Evolutionary conservation across 2,888 invertebrate species (phyloP), one percentile per base, ranked within the genome.

Genomic region (Thumatha senex): DNA sequence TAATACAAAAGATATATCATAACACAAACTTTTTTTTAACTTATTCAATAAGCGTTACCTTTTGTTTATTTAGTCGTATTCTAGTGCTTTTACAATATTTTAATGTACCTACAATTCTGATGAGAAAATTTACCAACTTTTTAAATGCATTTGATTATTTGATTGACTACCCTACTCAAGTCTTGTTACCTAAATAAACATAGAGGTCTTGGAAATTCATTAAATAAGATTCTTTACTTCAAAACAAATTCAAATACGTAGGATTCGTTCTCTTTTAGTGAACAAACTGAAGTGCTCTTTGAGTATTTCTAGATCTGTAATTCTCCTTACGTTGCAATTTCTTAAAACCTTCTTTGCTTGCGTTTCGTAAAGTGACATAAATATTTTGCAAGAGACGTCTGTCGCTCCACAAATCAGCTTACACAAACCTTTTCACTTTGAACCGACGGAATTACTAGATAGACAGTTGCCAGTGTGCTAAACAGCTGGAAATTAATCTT

Each of bases 401-500:
- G 40, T 42, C 39, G 48, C 56, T n/a, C n/a, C n/a, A 59, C 52
- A 67, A 71, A 72, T 66, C 69, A 66, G 68, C 70, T 72, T 71
- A 67, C 59, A 55, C 54, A 62, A 59, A 60, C 71, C 72, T 66
- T 59, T 65, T 66, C 61, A 47, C 70, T 72, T 69, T 71, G 64
- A 70, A 65, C 67, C 58, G 56, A 46, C 55, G 48, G 68, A 68
- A 70, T 70, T 71, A 65, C 74, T 55, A 62, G 63, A 71, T 70
- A 74, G 69, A 71, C 73, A 71, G 67, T 63, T 62, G 51, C 54
- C 54, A 58, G 66, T 69, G 63, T 64, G 68, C 75, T 76, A 74
- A 81, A 74, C 80, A 76, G 74, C 73, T 74, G 67, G 65, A 74
- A 78, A 78, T 79, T 78, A 78, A 79, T 78, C 79, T 71, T 8